phyloP scores from a whole-genome alignment of 2,113 vertebrate genomes.

The Nycticorax nycticorax region DNA sequence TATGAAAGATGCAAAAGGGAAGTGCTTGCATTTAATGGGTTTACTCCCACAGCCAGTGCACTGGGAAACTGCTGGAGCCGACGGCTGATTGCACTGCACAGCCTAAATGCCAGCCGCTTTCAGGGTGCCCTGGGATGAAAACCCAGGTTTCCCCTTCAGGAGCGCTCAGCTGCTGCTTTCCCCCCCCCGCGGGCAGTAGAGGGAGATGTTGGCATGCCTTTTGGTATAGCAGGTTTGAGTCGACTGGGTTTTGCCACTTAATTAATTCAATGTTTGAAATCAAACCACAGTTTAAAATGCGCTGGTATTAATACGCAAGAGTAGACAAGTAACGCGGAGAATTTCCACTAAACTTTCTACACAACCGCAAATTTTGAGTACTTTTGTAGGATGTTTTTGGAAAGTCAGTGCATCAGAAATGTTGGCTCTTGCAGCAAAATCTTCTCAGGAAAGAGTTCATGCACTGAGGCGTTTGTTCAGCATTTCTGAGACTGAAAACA shows the following conservation, averaged over 20 bases:
- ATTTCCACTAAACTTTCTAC: constrained; percentile 69
- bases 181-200: constrained; percentile 55
- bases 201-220: constrained; percentile 73
- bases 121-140: background rate
- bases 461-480: constrained; percentile 23
- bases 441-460: constrained; percentile 32
- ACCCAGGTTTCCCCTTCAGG: background rate
- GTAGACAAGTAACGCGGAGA: constrained; percentile 57
- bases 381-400: constrained; percentile 46
- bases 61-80: too few species aligned
- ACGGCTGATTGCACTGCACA: too few species aligned
- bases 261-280: constrained; percentile 66
- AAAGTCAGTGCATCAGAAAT: constrained; percentile 33
- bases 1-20: background rate
- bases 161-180: background rate
- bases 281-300: constrained; percentile 63
- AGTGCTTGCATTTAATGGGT: background rate
- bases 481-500: constrained; percentile 36
- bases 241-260: background rate
- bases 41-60: background rate
- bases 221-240: background rate
- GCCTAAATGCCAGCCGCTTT: accelerated
- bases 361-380: constrained; percentile 56
- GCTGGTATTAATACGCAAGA: constrained; percentile 64
- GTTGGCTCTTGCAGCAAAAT: constrained; percentile 16